These are phyloP conservation scores for Pseudochaenichthys georgianus DNA, from an alignment of 2,797 vertebrate species.

Conservation along the genomic window DNA sequence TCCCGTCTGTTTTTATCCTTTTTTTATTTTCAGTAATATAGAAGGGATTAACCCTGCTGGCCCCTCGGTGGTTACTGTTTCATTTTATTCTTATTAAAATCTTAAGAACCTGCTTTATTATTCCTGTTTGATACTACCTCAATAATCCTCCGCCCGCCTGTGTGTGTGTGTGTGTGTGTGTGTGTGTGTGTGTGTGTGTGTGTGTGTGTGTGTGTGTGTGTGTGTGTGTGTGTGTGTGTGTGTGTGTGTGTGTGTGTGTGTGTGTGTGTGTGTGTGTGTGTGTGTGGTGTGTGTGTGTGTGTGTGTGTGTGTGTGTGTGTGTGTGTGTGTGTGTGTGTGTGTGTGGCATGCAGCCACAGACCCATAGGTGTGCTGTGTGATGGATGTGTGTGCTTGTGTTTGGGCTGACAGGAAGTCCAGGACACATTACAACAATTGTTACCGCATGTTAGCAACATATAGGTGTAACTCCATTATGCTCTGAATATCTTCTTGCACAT, in stretches of 20 bases:
- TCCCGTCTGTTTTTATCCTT: slow-evolving; percentile 86
- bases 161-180: slow-evolving; percentile 27
- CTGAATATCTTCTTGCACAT: slow-evolving; percentile 32
- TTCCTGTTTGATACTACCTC: slow-evolving; percentile 91
- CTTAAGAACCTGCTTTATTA: slow-evolving; percentile 99
- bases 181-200: slow-evolving; percentile 39
- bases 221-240: slow-evolving; percentile 36
- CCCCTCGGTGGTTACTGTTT: slow-evolving; percentile 95
- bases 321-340: no score
- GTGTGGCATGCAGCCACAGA: slow-evolving; percentile 68
- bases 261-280: slow-evolving; percentile 23
- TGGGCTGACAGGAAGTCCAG: slow-evolving; percentile 68
- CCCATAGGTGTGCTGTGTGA: slow-evolving; percentile 77
- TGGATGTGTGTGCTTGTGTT: slow-evolving; percentile 74
- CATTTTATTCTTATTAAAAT: slow-evolving; percentile 99
- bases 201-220: slow-evolving; percentile 18
- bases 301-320: no score
- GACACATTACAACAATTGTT: slow-evolving; percentile 65
- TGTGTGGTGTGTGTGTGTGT: slow-evolving; percentile 50
- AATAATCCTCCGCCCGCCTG: slow-evolving; percentile 83
- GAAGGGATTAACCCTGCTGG: slow-evolving; percentile 98
- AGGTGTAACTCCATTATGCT: slow-evolving; percentile 41
- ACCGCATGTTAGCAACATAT: slow-evolving; percentile 47
- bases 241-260: slow-evolving; percentile 29
- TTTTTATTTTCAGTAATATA: slow-evolving; percentile 97